Percentiles rank a stretch among this genome's conserved stretches.
phyloP scores from a whole-genome alignment of 1,140 invertebrate species.

The Brachionus rubens region DNA sequence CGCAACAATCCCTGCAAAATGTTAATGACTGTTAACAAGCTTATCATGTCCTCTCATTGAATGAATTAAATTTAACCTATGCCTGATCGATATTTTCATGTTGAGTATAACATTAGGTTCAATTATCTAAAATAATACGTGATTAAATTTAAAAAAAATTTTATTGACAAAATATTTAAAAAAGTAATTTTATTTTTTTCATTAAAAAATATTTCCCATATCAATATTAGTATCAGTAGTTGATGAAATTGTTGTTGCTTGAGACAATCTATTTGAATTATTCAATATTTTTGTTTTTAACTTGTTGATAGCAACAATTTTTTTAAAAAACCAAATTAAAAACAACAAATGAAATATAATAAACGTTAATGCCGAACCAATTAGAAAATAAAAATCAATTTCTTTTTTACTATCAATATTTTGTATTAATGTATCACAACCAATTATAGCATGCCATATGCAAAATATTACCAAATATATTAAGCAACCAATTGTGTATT shows the following conservation, averaged over 20 bases:
- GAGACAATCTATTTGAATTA: background rate
- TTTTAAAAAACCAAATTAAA: conserved; percentile 21
- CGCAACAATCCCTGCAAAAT: too few species aligned
- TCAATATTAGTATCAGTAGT: background rate
- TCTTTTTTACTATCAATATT: background rate
- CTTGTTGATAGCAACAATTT: background rate
- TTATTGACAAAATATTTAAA: too few species aligned
- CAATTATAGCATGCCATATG: conserved; percentile 42
- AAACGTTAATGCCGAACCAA: background rate
- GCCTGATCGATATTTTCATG: too few species aligned
- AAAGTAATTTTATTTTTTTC: too few species aligned
- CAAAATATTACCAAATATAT: conserved; percentile 28
- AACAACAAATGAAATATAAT: conserved; percentile 13
- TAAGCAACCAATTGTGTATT: conserved; percentile 40
- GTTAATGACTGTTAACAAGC: too few species aligned
- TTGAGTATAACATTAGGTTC: too few species aligned
- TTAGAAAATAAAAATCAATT: background rate
- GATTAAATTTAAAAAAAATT: too few species aligned
- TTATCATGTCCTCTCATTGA: too few species aligned
- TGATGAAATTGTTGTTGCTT: background rate
- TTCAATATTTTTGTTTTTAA: background rate
- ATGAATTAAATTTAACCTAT: too few species aligned
- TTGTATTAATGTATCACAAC: background rate
- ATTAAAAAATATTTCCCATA: too few species aligned
- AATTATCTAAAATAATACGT: too few species aligned